Percentiles rank a stretch among this genome's conserved stretches.
These are phyloP conservation scores for Myotis myotis DNA, from an alignment of 2,797 vertebrate genomes.

Conservation along the genomic window DNA sequence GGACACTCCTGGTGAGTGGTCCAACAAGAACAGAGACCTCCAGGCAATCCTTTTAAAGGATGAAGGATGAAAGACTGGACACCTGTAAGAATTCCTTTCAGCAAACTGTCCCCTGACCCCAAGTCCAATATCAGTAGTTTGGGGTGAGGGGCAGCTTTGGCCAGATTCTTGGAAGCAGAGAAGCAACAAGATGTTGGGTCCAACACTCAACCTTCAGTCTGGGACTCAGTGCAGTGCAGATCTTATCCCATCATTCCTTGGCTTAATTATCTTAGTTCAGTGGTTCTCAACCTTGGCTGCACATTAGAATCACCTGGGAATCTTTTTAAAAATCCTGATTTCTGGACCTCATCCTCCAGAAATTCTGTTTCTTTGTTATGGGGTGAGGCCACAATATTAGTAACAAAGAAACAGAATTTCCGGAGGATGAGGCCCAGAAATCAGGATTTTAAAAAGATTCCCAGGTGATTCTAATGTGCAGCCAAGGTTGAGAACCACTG, in stretches of 20 bases:
- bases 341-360: too few relatives aligned
- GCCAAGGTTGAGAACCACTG: too few relatives aligned
- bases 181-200: neutral
- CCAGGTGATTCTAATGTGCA: too few relatives aligned
- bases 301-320: too few relatives aligned
- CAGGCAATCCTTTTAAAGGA: neutral
- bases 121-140: neutral
- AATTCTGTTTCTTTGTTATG: too few relatives aligned
- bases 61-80: neutral
- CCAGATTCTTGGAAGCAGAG: neutral
- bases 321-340: too few relatives aligned
- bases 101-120: neutral
- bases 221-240: neutral
- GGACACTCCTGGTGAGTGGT: conserved; percentile 59
- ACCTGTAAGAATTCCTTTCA: neutral
- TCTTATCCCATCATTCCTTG: neutral
- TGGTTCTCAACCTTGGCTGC: too few relatives aligned
- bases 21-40: neutral
- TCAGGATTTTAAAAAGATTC: too few relatives aligned
- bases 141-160: neutral
- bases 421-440: too few relatives aligned
- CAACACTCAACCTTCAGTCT: neutral
- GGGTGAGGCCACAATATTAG: too few relatives aligned
- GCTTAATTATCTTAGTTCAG: neutral
- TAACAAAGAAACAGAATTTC: too few relatives aligned